Percentiles rank a stretch among this genome's conserved stretches.
Conservation (phyloP, 2,113 vertebrate genomes). For the Clarias macrocephalus region DNA sequence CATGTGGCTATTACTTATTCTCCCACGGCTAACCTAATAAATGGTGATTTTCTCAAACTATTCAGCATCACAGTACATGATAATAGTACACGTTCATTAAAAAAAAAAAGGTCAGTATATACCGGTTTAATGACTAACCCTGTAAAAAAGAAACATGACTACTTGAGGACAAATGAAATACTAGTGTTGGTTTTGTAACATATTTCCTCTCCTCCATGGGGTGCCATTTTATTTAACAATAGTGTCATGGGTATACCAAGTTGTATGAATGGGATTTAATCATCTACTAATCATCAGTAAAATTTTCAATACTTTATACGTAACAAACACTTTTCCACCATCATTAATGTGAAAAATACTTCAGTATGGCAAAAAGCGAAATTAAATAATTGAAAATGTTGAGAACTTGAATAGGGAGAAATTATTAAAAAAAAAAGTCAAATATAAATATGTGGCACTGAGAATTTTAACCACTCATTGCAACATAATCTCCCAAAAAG, state of each 20-base stretch:
- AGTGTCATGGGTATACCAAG: slow-evolving; percentile 18
- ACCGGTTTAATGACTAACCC: slow-evolving; percentile 39
- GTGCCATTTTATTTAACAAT: background rate
- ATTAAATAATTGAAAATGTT: slow-evolving; percentile 42
- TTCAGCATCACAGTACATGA: slow-evolving; percentile 42
- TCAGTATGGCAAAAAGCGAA: slow-evolving; percentile 37
- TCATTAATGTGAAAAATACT: slow-evolving; percentile 42
- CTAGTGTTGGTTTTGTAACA: slow-evolving; percentile 24
- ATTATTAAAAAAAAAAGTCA: slow-evolving; percentile 21
- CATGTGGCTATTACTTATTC: slow-evolving; percentile 30
- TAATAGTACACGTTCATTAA: slow-evolving; percentile 29
- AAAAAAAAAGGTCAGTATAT: slow-evolving; percentile 44
- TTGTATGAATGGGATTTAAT: slow-evolving; percentile 16
- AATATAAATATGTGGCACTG: slow-evolving; percentile 45
- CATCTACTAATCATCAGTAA: slow-evolving; percentile 13
- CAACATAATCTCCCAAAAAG: slow-evolving; percentile 34
- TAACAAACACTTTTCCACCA: slow-evolving; percentile 26
- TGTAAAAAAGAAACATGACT: slow-evolving; percentile 26
- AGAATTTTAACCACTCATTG: slow-evolving; percentile 44
- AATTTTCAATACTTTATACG: slow-evolving; percentile 11
- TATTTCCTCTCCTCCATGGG: background rate
- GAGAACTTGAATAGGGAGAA: slow-evolving; percentile 38
- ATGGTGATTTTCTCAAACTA: slow-evolving; percentile 15
- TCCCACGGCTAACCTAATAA: slow-evolving; percentile 19
- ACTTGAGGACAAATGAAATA: slow-evolving; percentile 30